A percentile compares a stretch with the other conserved stretches of the same genome.
Evolutionary conservation across 2,113 vertebrate species (phyloP).

Genomic region (Dasyornis broadbenti): DNA sequence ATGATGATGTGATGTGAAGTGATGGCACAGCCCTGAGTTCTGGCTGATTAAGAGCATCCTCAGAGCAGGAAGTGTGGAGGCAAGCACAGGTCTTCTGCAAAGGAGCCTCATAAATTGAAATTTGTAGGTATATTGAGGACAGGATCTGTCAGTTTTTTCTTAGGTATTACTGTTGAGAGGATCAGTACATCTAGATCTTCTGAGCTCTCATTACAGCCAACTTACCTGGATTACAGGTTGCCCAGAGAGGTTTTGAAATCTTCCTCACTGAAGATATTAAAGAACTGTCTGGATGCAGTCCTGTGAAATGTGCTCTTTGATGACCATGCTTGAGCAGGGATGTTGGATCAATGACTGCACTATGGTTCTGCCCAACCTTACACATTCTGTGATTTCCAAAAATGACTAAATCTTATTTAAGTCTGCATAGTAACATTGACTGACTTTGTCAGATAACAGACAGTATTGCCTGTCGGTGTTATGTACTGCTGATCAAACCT

Average conservation of each 20-base stretch:
- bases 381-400: neutral
- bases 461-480: neutral
- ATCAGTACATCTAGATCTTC: neutral
- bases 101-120: neutral
- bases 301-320: neutral
- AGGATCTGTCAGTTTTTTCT: neutral
- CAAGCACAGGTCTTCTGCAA: neutral
- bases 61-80: neutral
- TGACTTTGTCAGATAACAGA: neutral
- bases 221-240: neutral
- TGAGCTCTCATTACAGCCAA: neutral
- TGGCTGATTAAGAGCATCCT: neutral
- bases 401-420: neutral
- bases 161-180: neutral
- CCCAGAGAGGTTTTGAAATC: neutral
- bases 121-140: neutral
- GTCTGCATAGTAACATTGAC: neutral
- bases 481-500: neutral
- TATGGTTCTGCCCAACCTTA: neutral
- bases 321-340: neutral
- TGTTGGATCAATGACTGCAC: neutral
- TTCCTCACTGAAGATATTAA: neutral
- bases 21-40: fast-evolving
- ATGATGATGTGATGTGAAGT: no score
- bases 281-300: neutral